Percentiles rank a stretch among this genome's conserved stretches.
phyloP scores from a whole-genome alignment of 53 echinoderm and acorn worm genomes.

The Echinometra lucunter region DNA sequence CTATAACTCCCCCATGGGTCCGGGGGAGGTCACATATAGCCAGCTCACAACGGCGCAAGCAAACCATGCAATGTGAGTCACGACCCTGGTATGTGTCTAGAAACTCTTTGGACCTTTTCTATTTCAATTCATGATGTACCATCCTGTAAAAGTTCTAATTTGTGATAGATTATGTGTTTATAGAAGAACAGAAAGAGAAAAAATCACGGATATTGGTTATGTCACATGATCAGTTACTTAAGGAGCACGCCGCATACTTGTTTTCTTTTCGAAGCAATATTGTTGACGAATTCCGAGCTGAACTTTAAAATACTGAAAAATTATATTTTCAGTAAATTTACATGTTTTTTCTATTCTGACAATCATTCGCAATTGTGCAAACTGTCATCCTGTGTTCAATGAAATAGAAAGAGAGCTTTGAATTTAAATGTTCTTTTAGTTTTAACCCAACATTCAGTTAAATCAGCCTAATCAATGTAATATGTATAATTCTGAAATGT shows the following conservation, averaged over 20 bases:
- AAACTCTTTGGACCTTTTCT: conserved; percentile 50
- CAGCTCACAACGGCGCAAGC: conserved; percentile 92
- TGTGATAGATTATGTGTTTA: conserved; percentile 46
- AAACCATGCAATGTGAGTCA: conserved; percentile 70
- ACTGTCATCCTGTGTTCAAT: conserved; percentile 39
- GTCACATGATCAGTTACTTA: neutral
- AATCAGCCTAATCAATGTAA: conserved; percentile 61
- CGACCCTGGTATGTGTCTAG: neutral
- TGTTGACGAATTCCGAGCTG: conserved; percentile 8
- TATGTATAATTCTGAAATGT: conserved; percentile 67
- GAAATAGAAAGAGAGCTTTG: conserved; percentile 62
- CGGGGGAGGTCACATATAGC: conserved; percentile 93
- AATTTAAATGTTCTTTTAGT: conserved; percentile 9
- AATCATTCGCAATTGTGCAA: conserved; percentile 64
- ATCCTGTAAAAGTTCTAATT: conserved; percentile 8
- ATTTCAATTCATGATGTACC: conserved; percentile 30
- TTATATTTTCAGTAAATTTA: neutral
- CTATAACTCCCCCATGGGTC: conserved; percentile 84
- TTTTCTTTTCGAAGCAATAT: conserved; percentile 4
- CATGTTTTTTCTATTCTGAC: conserved; percentile 56
- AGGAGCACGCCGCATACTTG: neutral
- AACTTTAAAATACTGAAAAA: neutral
- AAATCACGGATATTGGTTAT: conserved; percentile 8
- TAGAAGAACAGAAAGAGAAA: conserved; percentile 18
- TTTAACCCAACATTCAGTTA: conserved; percentile 21